Base-by-base conservation (phyloP, 2,797 vertebrate species). In the Pipistrellus pygmaeus region DNA sequence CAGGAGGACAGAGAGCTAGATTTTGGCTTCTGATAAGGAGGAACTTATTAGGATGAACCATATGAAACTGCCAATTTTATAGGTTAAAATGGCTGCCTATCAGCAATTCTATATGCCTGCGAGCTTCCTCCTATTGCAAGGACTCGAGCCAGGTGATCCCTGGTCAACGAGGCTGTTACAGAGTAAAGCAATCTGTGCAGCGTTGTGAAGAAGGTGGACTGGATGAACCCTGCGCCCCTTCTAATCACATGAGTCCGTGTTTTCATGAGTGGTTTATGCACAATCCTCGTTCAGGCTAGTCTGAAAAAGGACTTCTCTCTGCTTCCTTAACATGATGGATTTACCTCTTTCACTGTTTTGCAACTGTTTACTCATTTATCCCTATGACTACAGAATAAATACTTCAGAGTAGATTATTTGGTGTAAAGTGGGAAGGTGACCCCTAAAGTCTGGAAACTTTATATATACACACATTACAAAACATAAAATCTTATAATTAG, bases 401-500 rank as follows among this genome's bases (percentile, higher is more conserved):
- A 51, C 23, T 68, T 57, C 25, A 73, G 10, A 9, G 41, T 5
- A 69, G 21, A 6, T 53, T 44, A 53, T 46, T 17, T 46, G n/a
- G 20, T 44, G 27, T 66, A 77, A 87, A 89, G 38, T 35, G 38
- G 13, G 10, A 71, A 4, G 17, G 21, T 71, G 18, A 60, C 11
- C 55, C 44, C 81, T 27, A 32, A 82, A 88, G 73, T 6, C 35
- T 66, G 7, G 23, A 80, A 44, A 85, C 53, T 57, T 20, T 90
- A 14, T 46, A 81, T 7, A 73, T 2, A 48, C 21, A 51, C 21
- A 71, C n/a, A 38, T 46, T 53, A 94, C 25, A 87, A 75, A 83
- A 91, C 25, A 14, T n/a, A 83, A 94, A 88, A 57, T 12, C 30
- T 75, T 76, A 18, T 78, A 92, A 86, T 30, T 78, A 32, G 2